Percentiles rank a stretch among this genome's conserved stretches.
These are phyloP conservation scores for Carlito syrichta DNA, from an alignment of 2,113 vertebrate genomes.

Conservation along the genomic window DNA sequence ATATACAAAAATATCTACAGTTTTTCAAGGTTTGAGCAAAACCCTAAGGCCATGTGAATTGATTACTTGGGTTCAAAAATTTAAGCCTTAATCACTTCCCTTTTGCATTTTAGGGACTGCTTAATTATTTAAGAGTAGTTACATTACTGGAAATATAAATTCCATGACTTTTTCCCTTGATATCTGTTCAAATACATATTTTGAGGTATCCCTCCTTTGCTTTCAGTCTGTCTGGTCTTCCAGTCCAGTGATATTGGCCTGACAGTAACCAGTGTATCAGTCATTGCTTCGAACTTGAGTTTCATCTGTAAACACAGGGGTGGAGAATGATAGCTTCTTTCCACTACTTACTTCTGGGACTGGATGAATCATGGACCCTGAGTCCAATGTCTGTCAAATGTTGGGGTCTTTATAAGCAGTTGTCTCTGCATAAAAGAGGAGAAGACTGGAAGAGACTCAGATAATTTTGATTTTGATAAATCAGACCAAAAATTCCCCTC, in stretches of 20 bases:
- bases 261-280: not conserved
- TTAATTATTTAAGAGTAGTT: conserved; percentile 24
- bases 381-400: not conserved
- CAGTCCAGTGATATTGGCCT: not conserved
- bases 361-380: not conserved
- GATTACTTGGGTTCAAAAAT: too few relatives aligned
- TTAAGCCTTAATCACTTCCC: too few relatives aligned
- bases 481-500: not conserved
- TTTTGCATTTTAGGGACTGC: conserved; percentile 32
- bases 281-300: not conserved
- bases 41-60: not conserved
- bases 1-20: not conserved
- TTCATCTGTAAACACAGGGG: not conserved
- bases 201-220: not conserved
- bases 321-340: not conserved
- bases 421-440: not conserved
- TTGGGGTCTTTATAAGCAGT: not conserved
- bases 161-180: not conserved
- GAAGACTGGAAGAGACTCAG: not conserved
- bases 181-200: not conserved
- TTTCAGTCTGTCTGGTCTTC: not conserved
- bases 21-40: not conserved
- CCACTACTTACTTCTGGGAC: not conserved
- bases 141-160: not conserved
- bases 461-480: not conserved